Conservation (phyloP, 2,888 invertebrate genomes). For the Hololepta plana region DNA sequence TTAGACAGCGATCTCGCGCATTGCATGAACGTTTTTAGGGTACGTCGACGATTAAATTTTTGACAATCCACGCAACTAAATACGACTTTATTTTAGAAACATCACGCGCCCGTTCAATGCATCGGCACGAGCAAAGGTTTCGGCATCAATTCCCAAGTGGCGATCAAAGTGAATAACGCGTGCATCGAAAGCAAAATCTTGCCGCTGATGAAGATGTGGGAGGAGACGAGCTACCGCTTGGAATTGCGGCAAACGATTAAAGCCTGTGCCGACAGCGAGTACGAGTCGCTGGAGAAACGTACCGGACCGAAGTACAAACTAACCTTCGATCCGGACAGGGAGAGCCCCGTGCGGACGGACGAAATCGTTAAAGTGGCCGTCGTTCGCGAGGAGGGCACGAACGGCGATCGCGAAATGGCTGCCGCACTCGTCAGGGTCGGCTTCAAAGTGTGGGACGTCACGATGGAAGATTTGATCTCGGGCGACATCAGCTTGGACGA, state of each 20-base stretch:
- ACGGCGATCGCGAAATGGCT: slow-evolving; percentile 97
- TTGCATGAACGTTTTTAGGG: slow-evolving; percentile 41
- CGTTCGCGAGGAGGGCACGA: slow-evolving; percentile 89
- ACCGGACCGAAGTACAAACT: slow-evolving; percentile 54
- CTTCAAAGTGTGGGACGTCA: slow-evolving; percentile 84
- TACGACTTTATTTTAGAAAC: slow-evolving; percentile 16
- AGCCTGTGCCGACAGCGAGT: slow-evolving; percentile 65
- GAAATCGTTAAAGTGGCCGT: slow-evolving; percentile 61
- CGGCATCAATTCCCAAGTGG: slow-evolving; percentile 46
- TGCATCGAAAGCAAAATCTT: slow-evolving; percentile 46
- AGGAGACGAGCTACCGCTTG: slow-evolving; percentile 82
- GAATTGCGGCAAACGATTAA: slow-evolving; percentile 73
- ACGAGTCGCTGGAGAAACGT: slow-evolving; percentile 44
- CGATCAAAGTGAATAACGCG: slow-evolving; percentile 38
- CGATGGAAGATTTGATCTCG: slow-evolving; percentile 75
- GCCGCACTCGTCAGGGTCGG: slow-evolving; percentile 74
- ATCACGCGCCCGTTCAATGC: slow-evolving; percentile 40
- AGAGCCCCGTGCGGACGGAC: slow-evolving; percentile 23
- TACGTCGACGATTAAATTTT: slow-evolving; percentile 9
- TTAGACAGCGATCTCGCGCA: slow-evolving; percentile 32
- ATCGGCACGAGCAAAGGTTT: slow-evolving; percentile 49
- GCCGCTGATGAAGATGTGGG: slow-evolving; percentile 72
- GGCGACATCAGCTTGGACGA: slow-evolving; percentile 52
- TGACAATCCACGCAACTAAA: slow-evolving; percentile 1
- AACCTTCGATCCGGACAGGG: slow-evolving; percentile 47